Conservation (phyloP, 2,113 vertebrate species). For the Heterocephalus glaber region DNA sequence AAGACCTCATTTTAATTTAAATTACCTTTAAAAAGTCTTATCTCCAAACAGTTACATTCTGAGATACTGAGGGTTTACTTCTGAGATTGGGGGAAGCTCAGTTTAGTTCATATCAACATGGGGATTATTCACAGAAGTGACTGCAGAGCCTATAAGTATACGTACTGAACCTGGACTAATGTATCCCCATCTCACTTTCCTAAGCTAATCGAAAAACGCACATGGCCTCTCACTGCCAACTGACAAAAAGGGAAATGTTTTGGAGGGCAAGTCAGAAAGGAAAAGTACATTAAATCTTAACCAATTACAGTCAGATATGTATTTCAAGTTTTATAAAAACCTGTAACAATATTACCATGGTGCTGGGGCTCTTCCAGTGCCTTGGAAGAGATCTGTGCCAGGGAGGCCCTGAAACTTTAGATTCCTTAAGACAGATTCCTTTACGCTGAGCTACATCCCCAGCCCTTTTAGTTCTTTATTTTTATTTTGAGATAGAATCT, state of each 20-base stretch:
- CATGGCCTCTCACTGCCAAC: not conserved
- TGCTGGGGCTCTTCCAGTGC: not conserved
- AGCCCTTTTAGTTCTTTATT: not conserved
- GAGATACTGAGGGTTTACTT: not conserved
- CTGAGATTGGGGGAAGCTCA: not conserved
- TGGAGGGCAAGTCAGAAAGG: slow-evolving; percentile 22
- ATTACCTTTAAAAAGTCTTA: not conserved
- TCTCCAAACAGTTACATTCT: slow-evolving; percentile 11
- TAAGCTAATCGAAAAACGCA: slow-evolving; percentile 13
- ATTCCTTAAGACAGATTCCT: not conserved
- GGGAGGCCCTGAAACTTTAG: not conserved
- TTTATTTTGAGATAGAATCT: not conserved
- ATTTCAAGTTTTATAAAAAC: slow-evolving; percentile 56
- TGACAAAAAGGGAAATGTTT: not conserved
- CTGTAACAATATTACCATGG: not conserved
- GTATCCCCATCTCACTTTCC: not conserved
- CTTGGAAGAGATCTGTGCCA: not conserved
- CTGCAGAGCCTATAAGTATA: not conserved
- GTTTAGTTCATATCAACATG: not conserved
- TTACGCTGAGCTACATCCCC: not conserved
- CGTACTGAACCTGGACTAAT: slow-evolving; percentile 12
- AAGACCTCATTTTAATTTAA: slow-evolving; percentile 21
- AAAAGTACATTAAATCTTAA: not conserved
- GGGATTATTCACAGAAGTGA: slow-evolving; percentile 51
- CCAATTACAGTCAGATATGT: not conserved